Evolutionary conservation across 92 coral and sea anemone genomes (phyloP), one percentile per base, ranked within the genome.

Genomic region (Scolanthus callimorphus): DNA sequence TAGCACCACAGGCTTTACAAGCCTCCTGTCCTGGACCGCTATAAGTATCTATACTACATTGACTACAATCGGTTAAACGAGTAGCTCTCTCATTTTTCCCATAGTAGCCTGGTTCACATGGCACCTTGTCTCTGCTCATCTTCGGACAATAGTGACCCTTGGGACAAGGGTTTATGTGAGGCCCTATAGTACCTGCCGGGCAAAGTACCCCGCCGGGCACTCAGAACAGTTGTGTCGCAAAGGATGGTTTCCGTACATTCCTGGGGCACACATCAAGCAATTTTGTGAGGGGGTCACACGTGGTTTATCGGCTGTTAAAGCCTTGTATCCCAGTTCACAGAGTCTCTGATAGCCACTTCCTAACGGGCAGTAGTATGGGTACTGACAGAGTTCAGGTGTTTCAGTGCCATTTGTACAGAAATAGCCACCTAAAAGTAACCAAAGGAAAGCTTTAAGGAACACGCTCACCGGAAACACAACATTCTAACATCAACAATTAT

Each of bases 141-240:
- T 38, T 59, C 1, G 99, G 99, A 34, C 99, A 94, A 63, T 80
- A 94, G 54, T 80, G 74, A 6, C 99, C 99, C 13, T 60, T 55
- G 3, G 88, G 87, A 34, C 99, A 94, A 2, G 79, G 85, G 79
- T 94, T 77, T 27, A 54, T 85, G 4, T 49, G 23, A 13, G 99
- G 99, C 20, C 94, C 92, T 9, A 70, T 84, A 17, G 90, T 84
- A 0, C 96, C 95, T 4, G 27, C 44, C 0, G 96, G 99, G 53
- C 99, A 94, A 59, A 94, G 57, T 80, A 94, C 20, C 96, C 99
- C 0, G 85, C 69, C 1, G 99, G 99, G 46, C 99, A 94, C 28
- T 49, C 49, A 11, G 64, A 53, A 69, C 99, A 94, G 48, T 73
- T 61, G 8, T 27, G 73, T 50, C 99, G 90, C 30, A 50, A 9